Evolutionary conservation across 2,797 vertebrate species (phyloP).

Genomic region (Petrocephalus schoutedeni): DNA sequence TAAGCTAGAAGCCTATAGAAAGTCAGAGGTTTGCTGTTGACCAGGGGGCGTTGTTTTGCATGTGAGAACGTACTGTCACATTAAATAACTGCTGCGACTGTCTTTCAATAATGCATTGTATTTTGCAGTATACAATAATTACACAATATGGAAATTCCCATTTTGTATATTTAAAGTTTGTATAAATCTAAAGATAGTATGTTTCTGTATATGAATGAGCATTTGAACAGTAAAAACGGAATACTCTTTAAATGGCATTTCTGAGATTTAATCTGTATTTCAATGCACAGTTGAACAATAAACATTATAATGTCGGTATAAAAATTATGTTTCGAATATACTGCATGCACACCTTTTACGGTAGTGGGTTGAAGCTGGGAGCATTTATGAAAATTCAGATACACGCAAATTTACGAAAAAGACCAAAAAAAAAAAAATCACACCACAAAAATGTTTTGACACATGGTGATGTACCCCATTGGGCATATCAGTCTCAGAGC

Average conservation of each 20-base stretch:
- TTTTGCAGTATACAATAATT: constrained; percentile 24
- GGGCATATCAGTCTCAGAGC: not conserved
- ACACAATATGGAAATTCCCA: constrained; percentile 15
- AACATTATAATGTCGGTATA: not conserved
- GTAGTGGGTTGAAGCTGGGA: not conserved
- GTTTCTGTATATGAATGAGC: constrained; percentile 18
- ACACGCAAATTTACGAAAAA: not conserved
- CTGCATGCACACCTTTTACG: not conserved
- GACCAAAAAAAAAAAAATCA: not conserved
- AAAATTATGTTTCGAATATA: not conserved
- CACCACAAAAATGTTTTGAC: not conserved
- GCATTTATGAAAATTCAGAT: not conserved
- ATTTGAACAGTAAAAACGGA: constrained; percentile 23
- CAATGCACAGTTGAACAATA: constrained; percentile 20
- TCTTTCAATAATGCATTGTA: constrained; percentile 32
- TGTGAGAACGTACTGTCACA: constrained; percentile 22
- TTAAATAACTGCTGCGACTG: constrained; percentile 20
- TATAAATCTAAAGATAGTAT: constrained; percentile 22
- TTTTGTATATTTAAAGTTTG: constrained; percentile 26
- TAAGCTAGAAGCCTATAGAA: not conserved
- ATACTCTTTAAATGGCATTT: constrained; percentile 20
- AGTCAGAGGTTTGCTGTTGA: constrained; percentile 6
- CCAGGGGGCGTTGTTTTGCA: constrained; percentile 26
- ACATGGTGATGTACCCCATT: not conserved
- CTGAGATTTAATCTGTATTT: constrained; percentile 25